Percentiles rank a stretch among this genome's conserved stretches.
Evolutionary conservation across 2,888 invertebrate species (phyloP).

Genomic region (Pachliopta kotzebuea): DNA sequence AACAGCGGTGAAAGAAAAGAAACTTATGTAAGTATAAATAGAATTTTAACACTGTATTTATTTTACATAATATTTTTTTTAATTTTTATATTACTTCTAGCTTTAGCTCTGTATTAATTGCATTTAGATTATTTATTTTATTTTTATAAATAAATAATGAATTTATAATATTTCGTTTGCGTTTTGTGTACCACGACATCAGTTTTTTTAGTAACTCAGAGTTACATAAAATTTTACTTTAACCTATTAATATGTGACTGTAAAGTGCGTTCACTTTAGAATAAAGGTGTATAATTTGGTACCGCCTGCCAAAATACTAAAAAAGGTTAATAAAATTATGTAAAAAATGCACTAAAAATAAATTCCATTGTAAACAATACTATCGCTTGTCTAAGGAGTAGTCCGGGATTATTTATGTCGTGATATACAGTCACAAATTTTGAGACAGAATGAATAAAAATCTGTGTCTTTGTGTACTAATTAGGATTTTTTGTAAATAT

Average conservation of each 20-base stretch:
- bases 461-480: background rate
- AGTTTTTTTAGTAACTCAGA: no score
- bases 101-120: background rate
- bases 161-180: background rate
- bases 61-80: background rate
- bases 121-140: background rate
- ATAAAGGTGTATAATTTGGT: no score
- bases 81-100: background rate
- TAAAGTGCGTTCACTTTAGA: no score
- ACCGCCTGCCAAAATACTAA: no score
- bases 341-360: no score
- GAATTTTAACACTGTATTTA: conserved; percentile 11
- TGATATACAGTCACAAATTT: conserved; percentile 6
- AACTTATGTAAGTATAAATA: conserved; percentile 49
- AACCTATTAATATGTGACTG: no score
- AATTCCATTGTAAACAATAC: no score
- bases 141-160: background rate
- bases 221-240: no score
- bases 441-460: conserved; percentile 7
- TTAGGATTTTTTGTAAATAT: background rate
- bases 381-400: no score
- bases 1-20: conserved; percentile 52
- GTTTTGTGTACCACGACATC: background rate
- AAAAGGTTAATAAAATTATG: no score
- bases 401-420: background rate